Evolutionary conservation across 2,113 vertebrate species (phyloP).

Genomic region (Hippoglossus stenolepis): DNA sequence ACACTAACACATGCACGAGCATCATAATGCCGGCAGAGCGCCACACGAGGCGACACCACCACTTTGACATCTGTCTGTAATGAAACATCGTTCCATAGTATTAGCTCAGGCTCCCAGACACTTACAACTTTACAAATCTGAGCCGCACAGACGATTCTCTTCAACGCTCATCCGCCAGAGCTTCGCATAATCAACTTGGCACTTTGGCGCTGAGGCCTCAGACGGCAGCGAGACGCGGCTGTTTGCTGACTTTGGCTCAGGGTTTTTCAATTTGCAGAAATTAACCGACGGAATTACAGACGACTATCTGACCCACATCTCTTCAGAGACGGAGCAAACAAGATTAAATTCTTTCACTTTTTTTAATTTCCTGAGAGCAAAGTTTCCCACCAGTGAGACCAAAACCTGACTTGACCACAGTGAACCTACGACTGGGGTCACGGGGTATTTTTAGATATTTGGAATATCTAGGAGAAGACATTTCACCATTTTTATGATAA

Average conservation of each 20-base stretch:
- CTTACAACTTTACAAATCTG: not conserved
- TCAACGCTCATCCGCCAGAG: too few species aligned
- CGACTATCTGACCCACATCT: conserved; percentile 7
- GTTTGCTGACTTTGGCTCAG: too few species aligned
- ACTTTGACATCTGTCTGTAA: conserved; percentile 33
- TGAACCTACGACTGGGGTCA: not conserved
- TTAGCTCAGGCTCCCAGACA: not conserved
- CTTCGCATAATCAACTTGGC: not conserved
- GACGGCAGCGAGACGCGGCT: too few species aligned
- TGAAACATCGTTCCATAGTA: conserved; percentile 17
- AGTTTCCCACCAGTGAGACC: not conserved
- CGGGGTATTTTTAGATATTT: too few species aligned
- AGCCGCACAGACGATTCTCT: not conserved
- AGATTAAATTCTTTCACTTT: not conserved
- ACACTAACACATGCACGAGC: conserved; percentile 2
- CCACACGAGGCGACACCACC: conserved; percentile 21
- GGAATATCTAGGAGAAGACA: too few species aligned
- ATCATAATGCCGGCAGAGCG: conserved; percentile 10
- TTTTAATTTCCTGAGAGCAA: not conserved
- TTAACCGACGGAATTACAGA: not conserved
- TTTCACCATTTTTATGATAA: too few species aligned
- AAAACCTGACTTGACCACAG: not conserved
- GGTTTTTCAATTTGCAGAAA: not conserved
- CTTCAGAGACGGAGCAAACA: not conserved
- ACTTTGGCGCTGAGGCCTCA: too few species aligned